Evolutionary conservation across 1,140 invertebrate species (phyloP).

Genomic region (Orchesella cincta): DNA sequence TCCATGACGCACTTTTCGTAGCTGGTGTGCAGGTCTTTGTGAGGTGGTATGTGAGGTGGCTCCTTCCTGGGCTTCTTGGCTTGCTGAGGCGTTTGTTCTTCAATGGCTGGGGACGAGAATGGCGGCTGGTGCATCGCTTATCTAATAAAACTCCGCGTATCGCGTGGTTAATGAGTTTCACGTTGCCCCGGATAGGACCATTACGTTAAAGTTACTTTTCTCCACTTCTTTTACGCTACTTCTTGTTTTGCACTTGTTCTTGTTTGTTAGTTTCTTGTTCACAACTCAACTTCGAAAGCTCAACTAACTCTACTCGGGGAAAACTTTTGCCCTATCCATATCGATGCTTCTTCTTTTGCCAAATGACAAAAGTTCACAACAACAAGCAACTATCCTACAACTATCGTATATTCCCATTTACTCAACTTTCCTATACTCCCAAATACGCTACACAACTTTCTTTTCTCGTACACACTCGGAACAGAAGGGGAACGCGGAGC

Average conservation of each 20-base stretch:
- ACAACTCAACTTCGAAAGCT: neutral
- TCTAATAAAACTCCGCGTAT: too few species aligned
- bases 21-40: neutral
- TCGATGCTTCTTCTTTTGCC: neutral
- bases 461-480: too few species aligned
- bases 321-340: neutral
- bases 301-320: neutral
- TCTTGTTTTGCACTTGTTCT: neutral
- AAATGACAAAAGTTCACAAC: neutral
- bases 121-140: too few species aligned
- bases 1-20: slow-evolving; percentile 51
- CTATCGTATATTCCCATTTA: too few species aligned
- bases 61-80: neutral
- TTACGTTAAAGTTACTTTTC: neutral
- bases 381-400: too few species aligned
- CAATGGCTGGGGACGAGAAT: neutral
- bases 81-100: neutral
- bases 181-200: neutral
- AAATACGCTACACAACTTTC: too few species aligned
- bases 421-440: too few species aligned
- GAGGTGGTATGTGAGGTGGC: neutral
- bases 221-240: neutral
- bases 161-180: neutral
- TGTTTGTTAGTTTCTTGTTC: neutral
- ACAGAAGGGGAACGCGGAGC: too few species aligned